Evolutionary conservation across 2,113 vertebrate species (phyloP), one percentile per base, ranked within the genome.

Genomic region (Chascanopsetta lugubris): DNA sequence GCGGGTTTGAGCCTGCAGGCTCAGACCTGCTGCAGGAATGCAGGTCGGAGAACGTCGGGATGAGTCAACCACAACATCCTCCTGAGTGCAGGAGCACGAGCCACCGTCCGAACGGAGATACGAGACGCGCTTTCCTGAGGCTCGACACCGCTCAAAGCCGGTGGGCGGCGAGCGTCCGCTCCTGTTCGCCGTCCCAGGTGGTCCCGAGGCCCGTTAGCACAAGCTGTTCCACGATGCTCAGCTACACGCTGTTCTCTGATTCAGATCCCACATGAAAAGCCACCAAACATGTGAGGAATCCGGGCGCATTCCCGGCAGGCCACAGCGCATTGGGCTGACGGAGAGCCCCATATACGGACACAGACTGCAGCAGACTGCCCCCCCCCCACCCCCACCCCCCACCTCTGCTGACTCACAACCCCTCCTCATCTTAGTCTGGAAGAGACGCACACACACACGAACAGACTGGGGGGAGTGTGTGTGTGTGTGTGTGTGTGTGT

Each of bases 241-340:
- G 53, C 7, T 29, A 7, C 17, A 20, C 27, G 25, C 48, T 65
- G 49, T 18, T 57, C 29, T 80, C 69, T 55, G 75, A 82, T 68
- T 58, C 61, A 55, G 65, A 50, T 29, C 54, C 60, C 45, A 71
- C 75, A 72, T 59, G n/a, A 72, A 75, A 80, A 46, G 75, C 82
- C 86, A 83, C 78, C 75, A 90, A 91, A 91, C 88, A 90, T 70
- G 73, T 72, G 32, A 84, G 86, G 91, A 93, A 91, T 92, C 77
- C 72, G 74, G 66, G 65, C 73, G 69, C 81, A 74, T 90, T 90
- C 87, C 86, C 75, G 43, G 57, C 77, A 91, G 75, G 78, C 85
- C 77, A 75, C 83, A 54, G 73, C 10, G n/a, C 26, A 69, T 42
- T 11, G 57, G 72, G 42, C 82, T 49, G 68, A 79, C 21, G 25